Base-by-base conservation (phyloP, 2,888 invertebrate species). In the Oscheius sp. region DNA sequence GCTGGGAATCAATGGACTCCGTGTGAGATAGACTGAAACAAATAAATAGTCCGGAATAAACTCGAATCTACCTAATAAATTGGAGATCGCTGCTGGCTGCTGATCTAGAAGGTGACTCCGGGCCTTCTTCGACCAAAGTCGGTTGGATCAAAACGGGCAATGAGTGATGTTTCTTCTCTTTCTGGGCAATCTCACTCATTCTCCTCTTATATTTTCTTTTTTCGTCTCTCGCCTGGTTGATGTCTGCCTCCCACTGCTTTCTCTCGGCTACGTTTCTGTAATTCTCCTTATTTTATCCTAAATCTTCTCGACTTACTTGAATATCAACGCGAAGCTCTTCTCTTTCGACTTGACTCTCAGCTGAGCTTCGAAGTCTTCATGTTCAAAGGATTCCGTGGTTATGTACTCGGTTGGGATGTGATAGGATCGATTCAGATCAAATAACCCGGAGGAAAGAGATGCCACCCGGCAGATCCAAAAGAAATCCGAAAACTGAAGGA, bases 401-500 rank as follows among this genome's bases (percentile, higher is more conserved):
- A 84, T 76, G 23, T 77, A 61, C 13, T 84, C 85, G 58, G 85
- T 74, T 3, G 83, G 81, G 23, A 86, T 80, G n/a, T 75, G 71
- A 73, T 86, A 86, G 49, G 80, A 79, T 18, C 78, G 64, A 5
- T 66, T 49, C 77, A 81, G 75, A 59, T 86, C 84, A 72, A 85
- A 83, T 29, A 79, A 66, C 1, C 77, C 73, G 23, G 52, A 45
- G n/a, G 72, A 23, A 27, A 55, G 59, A 0, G 77, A 55, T 41
- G 64, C 9, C 16, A 77, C 80, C 1, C 84, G 82, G 58, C 86
- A 86, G 16, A 86, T 79, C 78, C 85, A 84, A 43, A 86, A 77
- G n/a, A 59, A 76, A 76, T 87, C 87, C 7, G 80, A 79, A 78
- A 86, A 86, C 84, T 85, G 66, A 72, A 84, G 35, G 72, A 25